These are phyloP conservation scores for Andricus grossulariae DNA, from an alignment of 1,140 invertebrate species.

Conservation along the genomic window DNA sequence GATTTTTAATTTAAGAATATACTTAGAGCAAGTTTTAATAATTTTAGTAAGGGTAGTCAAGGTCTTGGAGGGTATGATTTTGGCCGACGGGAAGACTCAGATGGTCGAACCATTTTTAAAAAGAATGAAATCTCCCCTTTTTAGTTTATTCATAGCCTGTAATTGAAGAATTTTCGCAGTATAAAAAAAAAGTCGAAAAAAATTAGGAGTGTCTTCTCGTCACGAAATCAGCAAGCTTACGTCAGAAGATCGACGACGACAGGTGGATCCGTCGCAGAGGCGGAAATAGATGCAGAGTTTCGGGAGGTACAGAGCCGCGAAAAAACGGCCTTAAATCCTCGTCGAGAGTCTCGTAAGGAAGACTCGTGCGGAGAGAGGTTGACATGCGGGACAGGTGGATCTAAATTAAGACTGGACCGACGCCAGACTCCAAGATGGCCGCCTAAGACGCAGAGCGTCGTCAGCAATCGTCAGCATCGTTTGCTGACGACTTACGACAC, in stretches of 20 bases:
- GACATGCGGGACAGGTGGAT: slow-evolving; percentile 74
- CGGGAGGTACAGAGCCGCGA: slow-evolving; percentile 41
- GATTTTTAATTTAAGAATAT: too few species aligned
- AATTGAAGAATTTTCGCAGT: too few species aligned
- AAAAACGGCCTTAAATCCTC: slow-evolving; percentile 62
- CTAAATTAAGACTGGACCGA: slow-evolving; percentile 76
- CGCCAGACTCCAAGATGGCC: slow-evolving; percentile 71
- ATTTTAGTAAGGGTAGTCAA: too few species aligned
- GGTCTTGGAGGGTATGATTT: too few species aligned
- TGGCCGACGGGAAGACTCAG: too few species aligned
- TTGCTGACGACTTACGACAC: slow-evolving; percentile 55
- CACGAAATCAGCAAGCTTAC: slow-evolving; percentile 42
- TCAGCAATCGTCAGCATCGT: slow-evolving; percentile 47
- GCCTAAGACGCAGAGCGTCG: slow-evolving; percentile 57
- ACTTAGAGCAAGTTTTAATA: too few species aligned
- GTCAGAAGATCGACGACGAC: slow-evolving; percentile 64
- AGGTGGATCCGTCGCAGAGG: slow-evolving; percentile 64
- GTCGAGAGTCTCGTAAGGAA: slow-evolving; percentile 59
- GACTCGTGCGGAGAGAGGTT: slow-evolving; percentile 65
- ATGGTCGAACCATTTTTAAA: too few species aligned
- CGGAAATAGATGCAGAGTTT: slow-evolving; percentile 63
- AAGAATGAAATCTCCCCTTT: too few species aligned
- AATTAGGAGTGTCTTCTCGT: slow-evolving; percentile 30
- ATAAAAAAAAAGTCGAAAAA: background rate
- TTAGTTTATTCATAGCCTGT: too few species aligned